These are phyloP conservation scores for Aporophyla lueneburgensis DNA, from an alignment of 2,888 invertebrate species.

Conservation along the genomic window DNA sequence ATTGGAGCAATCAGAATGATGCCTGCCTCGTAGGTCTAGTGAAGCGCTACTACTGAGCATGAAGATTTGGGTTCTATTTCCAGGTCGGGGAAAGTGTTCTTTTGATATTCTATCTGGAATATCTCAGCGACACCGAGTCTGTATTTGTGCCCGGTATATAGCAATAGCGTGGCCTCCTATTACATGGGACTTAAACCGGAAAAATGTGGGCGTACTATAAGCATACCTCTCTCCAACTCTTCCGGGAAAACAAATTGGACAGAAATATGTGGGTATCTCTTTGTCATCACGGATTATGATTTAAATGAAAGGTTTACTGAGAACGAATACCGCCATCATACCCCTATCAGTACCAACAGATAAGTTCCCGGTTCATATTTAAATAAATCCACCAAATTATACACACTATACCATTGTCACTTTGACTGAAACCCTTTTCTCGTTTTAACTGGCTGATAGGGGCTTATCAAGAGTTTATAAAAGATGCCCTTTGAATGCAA, in stretches of 20 bases:
- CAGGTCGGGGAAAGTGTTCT: background rate
- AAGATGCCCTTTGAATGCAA: conserved; percentile 72
- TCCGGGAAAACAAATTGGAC: conserved; percentile 2
- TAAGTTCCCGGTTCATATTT: conserved; percentile 61
- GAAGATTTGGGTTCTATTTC: too few relatives aligned
- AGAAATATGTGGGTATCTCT: conserved; percentile 25
- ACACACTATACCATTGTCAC: conserved; percentile 66
- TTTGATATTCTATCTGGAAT: background rate
- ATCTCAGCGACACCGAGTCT: too few relatives aligned
- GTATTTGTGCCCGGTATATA: too few relatives aligned
- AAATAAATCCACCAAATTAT: conserved; percentile 66
- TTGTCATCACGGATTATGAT: conserved; percentile 27
- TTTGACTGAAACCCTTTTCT: conserved; percentile 72
- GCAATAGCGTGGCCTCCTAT: background rate
- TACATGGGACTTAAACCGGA: background rate
- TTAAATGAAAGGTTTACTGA: conserved; percentile 33
- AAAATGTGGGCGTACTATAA: background rate
- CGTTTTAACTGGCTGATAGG: conserved; percentile 72
- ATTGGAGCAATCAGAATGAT: conserved; percentile 10
- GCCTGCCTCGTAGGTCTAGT: background rate
- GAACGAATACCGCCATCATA: conserved; percentile 46
- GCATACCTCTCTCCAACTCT: background rate
- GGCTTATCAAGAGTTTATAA: conserved; percentile 75
- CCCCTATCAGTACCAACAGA: conserved; percentile 45
- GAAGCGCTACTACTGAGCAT: background rate